Percentiles rank a stretch among this genome's conserved stretches.
These are phyloP conservation scores for Atherinomorus stipes DNA, from an alignment of 2,113 vertebrate genomes.

Conservation along the genomic window DNA sequence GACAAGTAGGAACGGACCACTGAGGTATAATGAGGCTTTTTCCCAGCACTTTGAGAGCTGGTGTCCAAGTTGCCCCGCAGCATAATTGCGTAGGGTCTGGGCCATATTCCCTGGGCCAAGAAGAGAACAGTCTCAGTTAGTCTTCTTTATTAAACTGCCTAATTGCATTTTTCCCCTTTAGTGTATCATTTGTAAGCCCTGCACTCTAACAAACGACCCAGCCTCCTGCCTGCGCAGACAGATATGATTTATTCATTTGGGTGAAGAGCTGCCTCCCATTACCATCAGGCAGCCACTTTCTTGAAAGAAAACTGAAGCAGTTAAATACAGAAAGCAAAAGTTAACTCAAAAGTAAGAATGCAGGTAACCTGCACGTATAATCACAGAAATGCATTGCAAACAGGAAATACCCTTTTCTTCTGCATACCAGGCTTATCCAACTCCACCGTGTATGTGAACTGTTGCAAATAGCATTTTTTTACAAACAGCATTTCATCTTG, in stretches of 20 bases:
- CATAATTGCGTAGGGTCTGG: constrained; percentile 65
- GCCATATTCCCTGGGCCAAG: constrained; percentile 65
- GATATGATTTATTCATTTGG: constrained; percentile 78
- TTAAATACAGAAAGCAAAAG: constrained; percentile 40
- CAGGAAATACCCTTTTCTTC: constrained; percentile 6
- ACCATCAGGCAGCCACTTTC: constrained; percentile 26
- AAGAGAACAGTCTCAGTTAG: constrained; percentile 55
- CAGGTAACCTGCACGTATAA: constrained; percentile 29
- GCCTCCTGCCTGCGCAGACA: constrained; percentile 57
- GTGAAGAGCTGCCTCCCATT: constrained; percentile 60
- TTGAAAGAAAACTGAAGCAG: constrained; percentile 24
- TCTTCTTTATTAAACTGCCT: constrained; percentile 78
- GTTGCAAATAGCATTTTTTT: constrained; percentile 10
- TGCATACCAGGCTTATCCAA: background rate
- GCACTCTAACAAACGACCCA: constrained; percentile 75
- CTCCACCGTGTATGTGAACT: constrained; percentile 27
- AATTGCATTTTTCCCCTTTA: constrained; percentile 79
- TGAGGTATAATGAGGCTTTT: constrained; percentile 57
- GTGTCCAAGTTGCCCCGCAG: constrained; percentile 41
- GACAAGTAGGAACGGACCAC: constrained; percentile 35
- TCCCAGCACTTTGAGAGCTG: constrained; percentile 44
- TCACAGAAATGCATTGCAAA: background rate
- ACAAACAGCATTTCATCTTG: constrained; percentile 49
- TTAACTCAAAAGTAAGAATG: constrained; percentile 32
- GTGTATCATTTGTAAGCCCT: constrained; percentile 75